Conservation (phyloP, 64 coral and sea anemone species). For the Anthopleura sola region DNA sequence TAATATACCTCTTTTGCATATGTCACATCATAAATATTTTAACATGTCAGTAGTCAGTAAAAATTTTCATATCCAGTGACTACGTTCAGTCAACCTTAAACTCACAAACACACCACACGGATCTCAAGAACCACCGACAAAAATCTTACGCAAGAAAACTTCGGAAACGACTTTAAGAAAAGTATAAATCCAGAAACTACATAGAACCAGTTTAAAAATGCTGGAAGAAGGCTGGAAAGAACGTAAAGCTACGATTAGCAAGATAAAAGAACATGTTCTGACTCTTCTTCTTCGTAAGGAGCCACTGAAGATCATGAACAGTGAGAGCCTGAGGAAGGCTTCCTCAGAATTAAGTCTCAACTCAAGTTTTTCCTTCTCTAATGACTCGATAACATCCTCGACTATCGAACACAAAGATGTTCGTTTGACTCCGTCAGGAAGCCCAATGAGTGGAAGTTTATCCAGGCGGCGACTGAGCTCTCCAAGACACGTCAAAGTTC, state of each 20-base stretch:
- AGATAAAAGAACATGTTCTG: constrained; percentile 9
- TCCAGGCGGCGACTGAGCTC: neutral
- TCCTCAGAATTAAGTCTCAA: neutral
- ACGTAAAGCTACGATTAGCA: neutral
- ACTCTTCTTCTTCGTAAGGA: constrained; percentile 4
- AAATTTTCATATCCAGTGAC: neutral
- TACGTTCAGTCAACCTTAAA: neutral
- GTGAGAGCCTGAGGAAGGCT: neutral
- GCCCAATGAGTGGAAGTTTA: neutral
- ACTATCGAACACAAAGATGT: neutral
- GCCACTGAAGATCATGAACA: neutral
- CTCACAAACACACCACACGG: neutral
- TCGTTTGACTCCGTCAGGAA: neutral
- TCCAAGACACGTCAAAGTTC: constrained; percentile 42
- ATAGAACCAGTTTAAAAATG: neutral
- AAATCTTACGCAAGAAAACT: neutral
- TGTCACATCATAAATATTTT: neutral
- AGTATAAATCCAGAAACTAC: too few relatives aligned
- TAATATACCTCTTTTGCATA: neutral
- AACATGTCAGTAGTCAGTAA: neutral
- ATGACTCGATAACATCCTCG: neutral
- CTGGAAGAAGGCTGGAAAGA: constrained; percentile 5
- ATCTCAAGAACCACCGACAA: neutral
- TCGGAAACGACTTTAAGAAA: neutral
- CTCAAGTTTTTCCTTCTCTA: constrained; percentile 10